Evolutionary conservation across 2,113 vertebrate genomes (phyloP).

Genomic region (Rhagologus leucostigma): DNA sequence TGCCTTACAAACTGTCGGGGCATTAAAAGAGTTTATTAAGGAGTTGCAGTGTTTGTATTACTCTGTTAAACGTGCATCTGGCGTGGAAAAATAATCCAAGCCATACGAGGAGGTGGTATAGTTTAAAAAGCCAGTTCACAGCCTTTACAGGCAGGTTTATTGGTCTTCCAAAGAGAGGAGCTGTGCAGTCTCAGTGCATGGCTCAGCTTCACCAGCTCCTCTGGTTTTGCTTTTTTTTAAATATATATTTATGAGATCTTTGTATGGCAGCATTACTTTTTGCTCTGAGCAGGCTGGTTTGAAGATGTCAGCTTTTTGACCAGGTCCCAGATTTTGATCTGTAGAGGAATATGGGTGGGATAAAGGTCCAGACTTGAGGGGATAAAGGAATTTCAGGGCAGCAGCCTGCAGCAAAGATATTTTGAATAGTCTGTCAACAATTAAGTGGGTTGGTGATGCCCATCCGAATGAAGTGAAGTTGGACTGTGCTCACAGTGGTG

Average conservation of each 20-base stretch:
- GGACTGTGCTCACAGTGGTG: neutral
- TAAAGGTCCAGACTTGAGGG: neutral
- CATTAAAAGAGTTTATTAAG: neutral
- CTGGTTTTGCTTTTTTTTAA: neutral
- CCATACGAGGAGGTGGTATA: neutral
- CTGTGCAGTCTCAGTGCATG: neutral
- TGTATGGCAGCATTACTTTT: accelerated
- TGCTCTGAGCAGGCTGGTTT: neutral
- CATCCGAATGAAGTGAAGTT: neutral
- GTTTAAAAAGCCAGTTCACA: neutral
- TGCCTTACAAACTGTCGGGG: neutral
- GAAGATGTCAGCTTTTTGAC: neutral
- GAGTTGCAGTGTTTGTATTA: neutral
- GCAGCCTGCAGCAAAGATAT: neutral
- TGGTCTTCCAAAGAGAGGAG: neutral
- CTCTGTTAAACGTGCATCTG: neutral
- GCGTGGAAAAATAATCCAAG: neutral
- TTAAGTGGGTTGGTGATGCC: neutral
- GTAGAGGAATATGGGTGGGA: neutral
- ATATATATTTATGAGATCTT: neutral
- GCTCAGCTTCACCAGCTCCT: neutral
- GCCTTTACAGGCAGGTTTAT: neutral
- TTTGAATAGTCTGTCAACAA: neutral
- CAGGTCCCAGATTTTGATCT: neutral
- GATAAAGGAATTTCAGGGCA: neutral